Percentiles rank a stretch among this genome's conserved stretches.
These are phyloP conservation scores for Staurois parvus DNA, from an alignment of 2,797 vertebrate genomes.

Conservation along the genomic window DNA sequence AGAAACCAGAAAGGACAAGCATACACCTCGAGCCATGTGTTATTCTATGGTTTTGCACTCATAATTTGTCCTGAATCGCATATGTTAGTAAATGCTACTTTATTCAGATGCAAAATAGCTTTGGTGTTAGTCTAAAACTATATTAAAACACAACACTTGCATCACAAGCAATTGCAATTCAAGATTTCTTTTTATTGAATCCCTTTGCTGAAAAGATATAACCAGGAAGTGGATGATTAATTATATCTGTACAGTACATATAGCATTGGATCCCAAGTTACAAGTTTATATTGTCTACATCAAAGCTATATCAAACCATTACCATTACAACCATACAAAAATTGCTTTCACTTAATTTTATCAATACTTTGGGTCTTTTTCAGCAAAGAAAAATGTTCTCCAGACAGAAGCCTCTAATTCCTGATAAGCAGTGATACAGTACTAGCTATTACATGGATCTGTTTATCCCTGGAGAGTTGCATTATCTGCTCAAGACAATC, in stretches of 20 bases:
- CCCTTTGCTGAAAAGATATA: not conserved
- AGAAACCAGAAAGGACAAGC: too few relatives aligned
- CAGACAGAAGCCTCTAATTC: not conserved
- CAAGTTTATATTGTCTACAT: not conserved
- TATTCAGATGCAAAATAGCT: too few relatives aligned
- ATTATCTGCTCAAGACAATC: constrained; percentile 29
- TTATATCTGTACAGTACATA: not conserved
- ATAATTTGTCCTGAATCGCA: too few relatives aligned
- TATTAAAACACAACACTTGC: too few relatives aligned
- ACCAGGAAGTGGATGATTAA: not conserved
- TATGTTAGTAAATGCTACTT: too few relatives aligned
- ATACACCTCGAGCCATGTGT: too few relatives aligned
- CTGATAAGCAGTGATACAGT: constrained; percentile 4
- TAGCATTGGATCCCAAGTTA: not conserved
- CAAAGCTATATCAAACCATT: not conserved
- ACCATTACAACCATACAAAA: not conserved
- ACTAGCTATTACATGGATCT: not conserved
- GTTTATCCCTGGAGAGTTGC: constrained; percentile 9
- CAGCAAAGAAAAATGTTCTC: constrained; percentile 8
- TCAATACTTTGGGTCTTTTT: not conserved
- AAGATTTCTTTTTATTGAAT: too few relatives aligned
- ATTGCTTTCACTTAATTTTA: not conserved
- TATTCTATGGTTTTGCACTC: too few relatives aligned
- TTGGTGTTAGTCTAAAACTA: too few relatives aligned
- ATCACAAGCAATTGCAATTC: too few relatives aligned